Percentiles rank a stretch among this genome's conserved stretches.
Conservation (phyloP, 1,140 invertebrate species). For the Mactra quadrangularis region DNA sequence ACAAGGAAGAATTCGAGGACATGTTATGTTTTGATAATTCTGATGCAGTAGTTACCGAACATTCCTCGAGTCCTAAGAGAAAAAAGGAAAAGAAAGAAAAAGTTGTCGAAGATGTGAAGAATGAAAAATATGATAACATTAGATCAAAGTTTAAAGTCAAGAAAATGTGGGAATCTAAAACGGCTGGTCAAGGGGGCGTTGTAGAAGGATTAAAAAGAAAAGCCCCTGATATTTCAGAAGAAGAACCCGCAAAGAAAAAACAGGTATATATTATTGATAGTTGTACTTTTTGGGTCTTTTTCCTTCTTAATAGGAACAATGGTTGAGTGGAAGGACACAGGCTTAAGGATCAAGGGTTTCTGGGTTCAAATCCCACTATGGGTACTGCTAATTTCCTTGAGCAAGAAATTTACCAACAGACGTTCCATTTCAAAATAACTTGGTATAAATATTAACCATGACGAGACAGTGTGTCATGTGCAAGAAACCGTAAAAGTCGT, state of each 20-base stretch:
- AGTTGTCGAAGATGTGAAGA: neutral
- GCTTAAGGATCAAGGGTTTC: no score
- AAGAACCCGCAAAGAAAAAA: constrained; percentile 46
- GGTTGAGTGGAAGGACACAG: no score
- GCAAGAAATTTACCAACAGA: no score
- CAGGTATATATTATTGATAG: constrained; percentile 40
- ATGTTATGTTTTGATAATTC: constrained; percentile 60
- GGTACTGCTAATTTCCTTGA: no score
- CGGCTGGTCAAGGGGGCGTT: constrained; percentile 36
- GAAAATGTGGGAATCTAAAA: constrained; percentile 62
- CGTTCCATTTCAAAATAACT: no score
- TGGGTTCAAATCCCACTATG: no score
- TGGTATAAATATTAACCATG: no score
- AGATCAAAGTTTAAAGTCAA: constrained; percentile 73
- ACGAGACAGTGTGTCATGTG: no score
- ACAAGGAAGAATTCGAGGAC: constrained; percentile 37
- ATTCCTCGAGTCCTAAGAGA: constrained; percentile 26
- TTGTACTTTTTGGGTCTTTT: no score
- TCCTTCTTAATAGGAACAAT: no score
- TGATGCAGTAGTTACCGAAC: constrained; percentile 49
- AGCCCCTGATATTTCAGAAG: constrained; percentile 11
- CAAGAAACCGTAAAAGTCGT: no score
- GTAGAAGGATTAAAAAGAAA: constrained; percentile 51
- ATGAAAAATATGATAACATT: constrained; percentile 62
- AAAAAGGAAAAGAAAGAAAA: constrained; percentile 36